Conservation (phyloP, 1,140 invertebrate species). For the Drosophila takahashii region DNA sequence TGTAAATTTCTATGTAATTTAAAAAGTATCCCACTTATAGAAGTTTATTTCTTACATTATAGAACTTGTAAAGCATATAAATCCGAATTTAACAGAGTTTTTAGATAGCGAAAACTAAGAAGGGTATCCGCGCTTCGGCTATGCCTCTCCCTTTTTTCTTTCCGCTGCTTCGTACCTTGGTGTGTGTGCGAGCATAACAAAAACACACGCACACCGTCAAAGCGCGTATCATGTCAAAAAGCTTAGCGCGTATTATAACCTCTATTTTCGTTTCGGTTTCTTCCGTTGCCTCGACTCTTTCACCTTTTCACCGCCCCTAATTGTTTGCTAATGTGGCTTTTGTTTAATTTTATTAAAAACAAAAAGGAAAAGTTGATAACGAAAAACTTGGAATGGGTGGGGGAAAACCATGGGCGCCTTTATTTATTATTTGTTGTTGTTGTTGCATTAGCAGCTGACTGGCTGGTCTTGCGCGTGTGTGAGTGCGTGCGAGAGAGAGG, state of each 20-base stretch:
- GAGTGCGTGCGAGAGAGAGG: constrained; percentile 13
- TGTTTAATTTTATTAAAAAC: constrained; percentile 51
- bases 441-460: constrained; percentile 72
- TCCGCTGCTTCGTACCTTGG: constrained; percentile 16
- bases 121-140: constrained; percentile 13
- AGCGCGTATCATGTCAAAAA: constrained; percentile 72
- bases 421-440: constrained; percentile 70
- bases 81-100: too few species aligned
- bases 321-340: constrained; percentile 68
- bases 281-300: constrained; percentile 47
- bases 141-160: constrained; percentile 16
- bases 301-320: constrained; percentile 46
- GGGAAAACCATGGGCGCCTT: constrained; percentile 25
- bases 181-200: constrained; percentile 54
- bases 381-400: constrained; percentile 9
- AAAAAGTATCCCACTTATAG: too few species aligned
- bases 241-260: constrained; percentile 80
- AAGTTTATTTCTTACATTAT: too few species aligned
- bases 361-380: constrained; percentile 23
- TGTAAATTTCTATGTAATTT: too few species aligned
- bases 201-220: constrained; percentile 53
- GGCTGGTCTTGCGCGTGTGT: constrained; percentile 24
- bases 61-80: too few species aligned
- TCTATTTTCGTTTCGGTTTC: constrained; percentile 70
- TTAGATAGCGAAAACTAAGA: too few species aligned